Evolutionary conservation across 35 echinoderm and acorn worm species (phyloP).

Genomic region (Ophioderma brevispina): DNA sequence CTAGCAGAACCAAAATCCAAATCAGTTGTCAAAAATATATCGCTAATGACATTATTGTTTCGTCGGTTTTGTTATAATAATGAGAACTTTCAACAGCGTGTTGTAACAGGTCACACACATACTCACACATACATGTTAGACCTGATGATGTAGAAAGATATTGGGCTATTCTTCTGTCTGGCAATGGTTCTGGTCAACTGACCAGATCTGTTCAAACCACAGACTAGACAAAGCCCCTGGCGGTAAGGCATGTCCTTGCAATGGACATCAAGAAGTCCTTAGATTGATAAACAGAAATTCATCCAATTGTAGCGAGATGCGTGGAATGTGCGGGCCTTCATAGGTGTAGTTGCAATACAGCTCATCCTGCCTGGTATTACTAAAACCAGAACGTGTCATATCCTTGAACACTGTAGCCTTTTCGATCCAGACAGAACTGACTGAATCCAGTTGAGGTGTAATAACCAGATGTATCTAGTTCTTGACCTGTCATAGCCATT

Average conservation of each 20-base stretch:
- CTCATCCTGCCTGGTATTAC: neutral
- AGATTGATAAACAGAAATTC: slow-evolving; percentile 71
- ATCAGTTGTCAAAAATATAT: too few relatives aligned
- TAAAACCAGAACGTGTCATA: slow-evolving; percentile 83
- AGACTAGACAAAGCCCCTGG: slow-evolving; percentile 48
- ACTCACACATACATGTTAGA: slow-evolving; percentile 59
- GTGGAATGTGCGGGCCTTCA: slow-evolving; percentile 54
- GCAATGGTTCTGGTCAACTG: slow-evolving; percentile 39
- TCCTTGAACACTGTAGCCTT: slow-evolving; percentile 55
- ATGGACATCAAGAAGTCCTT: slow-evolving; percentile 80
- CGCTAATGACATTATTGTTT: too few relatives aligned
- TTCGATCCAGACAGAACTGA: slow-evolving; percentile 69
- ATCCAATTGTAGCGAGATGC: slow-evolving; percentile 63
- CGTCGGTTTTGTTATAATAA: too few relatives aligned
- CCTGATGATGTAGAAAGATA: slow-evolving; percentile 35
- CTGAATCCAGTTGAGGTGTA: slow-evolving; percentile 65
- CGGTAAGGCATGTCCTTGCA: slow-evolving; percentile 52
- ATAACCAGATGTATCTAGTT: slow-evolving; percentile 50
- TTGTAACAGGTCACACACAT: too few relatives aligned
- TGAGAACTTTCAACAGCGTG: too few relatives aligned
- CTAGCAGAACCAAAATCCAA: too few relatives aligned
- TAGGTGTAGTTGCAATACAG: slow-evolving; percentile 78
- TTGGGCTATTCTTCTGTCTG: slow-evolving; percentile 3
- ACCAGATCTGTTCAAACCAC: slow-evolving; percentile 97
- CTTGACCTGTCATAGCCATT: slow-evolving; percentile 64